These are phyloP conservation scores for Syrrhaptes paradoxus DNA, from an alignment of 2,113 vertebrate species.

Conservation along the genomic window DNA sequence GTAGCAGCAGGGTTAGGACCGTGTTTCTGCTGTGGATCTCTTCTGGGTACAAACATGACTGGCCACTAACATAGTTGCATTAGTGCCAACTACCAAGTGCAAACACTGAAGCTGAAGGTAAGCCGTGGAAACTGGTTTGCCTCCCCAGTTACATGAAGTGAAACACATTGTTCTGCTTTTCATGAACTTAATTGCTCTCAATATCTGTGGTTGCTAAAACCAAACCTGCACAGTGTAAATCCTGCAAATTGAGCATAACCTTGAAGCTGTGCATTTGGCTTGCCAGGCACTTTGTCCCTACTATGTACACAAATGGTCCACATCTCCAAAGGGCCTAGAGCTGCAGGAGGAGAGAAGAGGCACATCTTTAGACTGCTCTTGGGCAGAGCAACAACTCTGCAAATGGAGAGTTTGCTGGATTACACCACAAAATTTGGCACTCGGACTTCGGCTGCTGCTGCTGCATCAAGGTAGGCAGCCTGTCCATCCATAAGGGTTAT, in stretches of 20 bases:
- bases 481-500: neutral
- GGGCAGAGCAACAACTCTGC: neutral
- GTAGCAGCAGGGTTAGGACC: neutral
- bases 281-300: neutral
- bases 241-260: neutral
- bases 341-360: neutral
- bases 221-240: neutral
- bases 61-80: neutral
- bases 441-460: neutral
- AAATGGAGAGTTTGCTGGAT: neutral
- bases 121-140: neutral
- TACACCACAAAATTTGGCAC: neutral
- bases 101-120: neutral
- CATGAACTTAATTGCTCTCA: neutral
- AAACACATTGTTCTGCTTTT: slow-evolving; percentile 42
- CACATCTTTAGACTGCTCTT: neutral
- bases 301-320: neutral
- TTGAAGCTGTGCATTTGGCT: neutral
- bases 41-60: neutral
- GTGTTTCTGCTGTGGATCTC: neutral
- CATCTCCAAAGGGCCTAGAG: neutral
- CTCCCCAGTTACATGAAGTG: neutral
- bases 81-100: neutral
- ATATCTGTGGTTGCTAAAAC: neutral
- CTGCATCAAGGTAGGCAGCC: neutral